phyloP scores from a whole-genome alignment of 2,113 vertebrate genomes.

The Narcine bancroftii region DNA sequence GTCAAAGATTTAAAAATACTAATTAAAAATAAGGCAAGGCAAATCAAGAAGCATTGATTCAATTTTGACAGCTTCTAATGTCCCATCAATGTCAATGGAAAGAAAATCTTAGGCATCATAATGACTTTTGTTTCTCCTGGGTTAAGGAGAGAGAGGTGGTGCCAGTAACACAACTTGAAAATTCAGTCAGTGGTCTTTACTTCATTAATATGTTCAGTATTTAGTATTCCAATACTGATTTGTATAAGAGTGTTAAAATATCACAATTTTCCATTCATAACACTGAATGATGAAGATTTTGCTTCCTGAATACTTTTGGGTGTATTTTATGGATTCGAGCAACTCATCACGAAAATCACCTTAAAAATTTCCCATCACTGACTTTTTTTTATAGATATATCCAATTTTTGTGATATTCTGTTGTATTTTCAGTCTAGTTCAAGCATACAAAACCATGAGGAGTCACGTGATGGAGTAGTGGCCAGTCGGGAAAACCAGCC shows the following conservation, averaged over 20 bases:
- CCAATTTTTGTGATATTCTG: too few relatives aligned
- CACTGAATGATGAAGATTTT: too few relatives aligned
- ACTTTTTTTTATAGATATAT: too few relatives aligned
- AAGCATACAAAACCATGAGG: too few relatives aligned
- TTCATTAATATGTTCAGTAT: not conserved
- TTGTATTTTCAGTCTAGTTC: too few relatives aligned
- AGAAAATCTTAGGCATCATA: not conserved
- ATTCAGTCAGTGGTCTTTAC: not conserved
- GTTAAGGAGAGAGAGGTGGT: not conserved
- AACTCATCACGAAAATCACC: too few relatives aligned
- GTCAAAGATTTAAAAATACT: slow-evolving; percentile 1
- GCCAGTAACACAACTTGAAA: not conserved
- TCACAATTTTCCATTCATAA: not conserved
- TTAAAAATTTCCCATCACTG: not conserved
- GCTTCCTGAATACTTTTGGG: too few relatives aligned
- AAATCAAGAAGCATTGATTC: not conserved
- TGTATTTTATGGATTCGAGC: too few relatives aligned
- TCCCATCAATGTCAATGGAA: not conserved
- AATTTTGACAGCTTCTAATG: not conserved
- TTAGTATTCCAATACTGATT: not conserved
- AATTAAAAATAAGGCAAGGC: not conserved
- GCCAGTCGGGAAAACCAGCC: too few relatives aligned
- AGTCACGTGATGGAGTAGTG: too few relatives aligned
- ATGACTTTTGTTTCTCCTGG: not conserved
- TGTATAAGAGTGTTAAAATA: not conserved